Conservation (phyloP, 2,888 invertebrate species). For the Branchellion lobata region DNA sequence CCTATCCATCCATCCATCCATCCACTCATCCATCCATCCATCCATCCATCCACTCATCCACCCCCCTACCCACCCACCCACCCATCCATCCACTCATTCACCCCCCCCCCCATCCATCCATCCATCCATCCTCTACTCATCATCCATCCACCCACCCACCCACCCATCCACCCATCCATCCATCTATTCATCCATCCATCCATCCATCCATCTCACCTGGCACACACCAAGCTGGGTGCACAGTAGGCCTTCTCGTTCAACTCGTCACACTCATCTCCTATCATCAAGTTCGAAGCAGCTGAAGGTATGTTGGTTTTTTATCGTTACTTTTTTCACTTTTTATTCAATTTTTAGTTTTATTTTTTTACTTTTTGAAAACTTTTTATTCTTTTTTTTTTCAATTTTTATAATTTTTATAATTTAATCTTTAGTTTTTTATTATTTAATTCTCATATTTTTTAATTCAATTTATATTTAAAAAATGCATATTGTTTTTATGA, state of each 20-base stretch:
- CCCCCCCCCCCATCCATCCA: no score
- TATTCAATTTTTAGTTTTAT: no score
- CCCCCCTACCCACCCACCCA: conserved; percentile 45
- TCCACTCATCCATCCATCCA: conserved; percentile 28
- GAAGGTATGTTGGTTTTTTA: background rate
- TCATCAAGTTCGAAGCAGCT: conserved; percentile 45
- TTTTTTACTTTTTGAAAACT: no score
- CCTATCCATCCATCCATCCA: background rate
- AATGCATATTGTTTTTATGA: no score
- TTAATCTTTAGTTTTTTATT: no score
- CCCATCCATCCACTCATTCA: no score
- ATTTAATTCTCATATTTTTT: no score
- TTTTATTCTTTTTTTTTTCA: no score
- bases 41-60: background rate
- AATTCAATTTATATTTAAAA: no score
- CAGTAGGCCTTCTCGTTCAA: conserved; percentile 49
- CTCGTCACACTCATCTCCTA: conserved; percentile 48
- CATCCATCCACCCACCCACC: background rate
- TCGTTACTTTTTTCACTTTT: no score
- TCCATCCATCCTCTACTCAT: background rate
- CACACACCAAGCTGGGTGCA: conserved; percentile 47
- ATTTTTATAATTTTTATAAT: no score
- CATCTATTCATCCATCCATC: background rate
- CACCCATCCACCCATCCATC: conserved; percentile 18
- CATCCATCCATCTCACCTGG: conserved; percentile 42